These are phyloP conservation scores for Moxostoma hubbsi DNA, from an alignment of 2,797 vertebrate genomes.

Conservation along the genomic window DNA sequence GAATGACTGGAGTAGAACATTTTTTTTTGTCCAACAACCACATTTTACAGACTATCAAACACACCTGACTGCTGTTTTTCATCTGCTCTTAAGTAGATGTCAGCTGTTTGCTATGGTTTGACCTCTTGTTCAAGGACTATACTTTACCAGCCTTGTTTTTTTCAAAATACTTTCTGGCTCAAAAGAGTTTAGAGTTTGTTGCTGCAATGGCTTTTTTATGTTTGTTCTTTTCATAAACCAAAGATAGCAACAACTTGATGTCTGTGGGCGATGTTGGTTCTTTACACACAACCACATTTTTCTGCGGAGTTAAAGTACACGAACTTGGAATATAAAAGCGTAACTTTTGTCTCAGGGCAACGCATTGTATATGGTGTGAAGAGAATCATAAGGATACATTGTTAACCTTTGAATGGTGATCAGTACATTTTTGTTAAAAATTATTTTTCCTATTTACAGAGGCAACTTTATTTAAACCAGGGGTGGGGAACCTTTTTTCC, in stretches of 20 bases:
- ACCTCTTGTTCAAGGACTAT: slow-evolving; percentile 36
- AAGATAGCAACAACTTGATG: neutral
- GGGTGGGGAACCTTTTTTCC: no score
- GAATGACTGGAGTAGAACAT: slow-evolving; percentile 45
- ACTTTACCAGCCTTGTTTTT: neutral
- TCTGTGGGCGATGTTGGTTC: neutral
- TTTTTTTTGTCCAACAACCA: slow-evolving; percentile 46
- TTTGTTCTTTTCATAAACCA: neutral
- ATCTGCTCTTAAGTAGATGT: slow-evolving; percentile 23
- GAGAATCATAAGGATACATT: neutral
- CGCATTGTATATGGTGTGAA: neutral
- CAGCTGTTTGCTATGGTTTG: slow-evolving; percentile 15
- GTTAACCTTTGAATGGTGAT: no score
- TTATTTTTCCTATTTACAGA: no score
- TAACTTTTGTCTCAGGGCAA: neutral
- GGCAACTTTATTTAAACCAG: no score
- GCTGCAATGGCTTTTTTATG: no score
- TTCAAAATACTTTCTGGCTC: neutral
- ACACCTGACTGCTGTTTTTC: slow-evolving; percentile 29
- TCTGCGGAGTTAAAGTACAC: no score
- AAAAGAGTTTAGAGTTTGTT: neutral
- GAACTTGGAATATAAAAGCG: neutral
- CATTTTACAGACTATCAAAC: slow-evolving; percentile 47
- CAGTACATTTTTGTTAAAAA: no score
- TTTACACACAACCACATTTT: neutral